Percentiles rank a stretch among this genome's conserved stretches.
Evolutionary conservation across 2,113 vertebrate genomes (phyloP).

Genomic region (Solenodon paradoxus): DNA sequence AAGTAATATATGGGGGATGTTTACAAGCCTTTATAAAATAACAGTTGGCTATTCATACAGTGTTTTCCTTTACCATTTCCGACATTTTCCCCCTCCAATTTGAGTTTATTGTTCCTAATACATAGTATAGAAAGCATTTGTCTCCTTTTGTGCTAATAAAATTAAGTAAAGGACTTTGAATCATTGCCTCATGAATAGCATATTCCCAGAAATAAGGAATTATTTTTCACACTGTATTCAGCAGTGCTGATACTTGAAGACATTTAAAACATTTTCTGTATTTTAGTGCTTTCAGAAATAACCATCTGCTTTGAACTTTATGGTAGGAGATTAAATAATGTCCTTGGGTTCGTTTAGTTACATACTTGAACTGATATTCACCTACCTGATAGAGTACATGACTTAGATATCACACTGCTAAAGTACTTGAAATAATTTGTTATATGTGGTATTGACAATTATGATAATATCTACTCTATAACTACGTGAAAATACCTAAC

Average conservation of each 20-base stretch:
- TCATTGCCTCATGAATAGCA: neutral
- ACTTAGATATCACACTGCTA: neutral
- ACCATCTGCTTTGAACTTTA: neutral
- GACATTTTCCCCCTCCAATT: no score
- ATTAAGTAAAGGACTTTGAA: neutral
- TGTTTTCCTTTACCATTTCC: neutral
- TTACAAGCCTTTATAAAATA: slow-evolving; percentile 14
- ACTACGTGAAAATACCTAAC: neutral
- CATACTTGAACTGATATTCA: neutral
- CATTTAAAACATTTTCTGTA: neutral
- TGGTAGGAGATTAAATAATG: neutral
- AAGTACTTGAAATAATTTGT: neutral
- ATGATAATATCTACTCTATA: neutral
- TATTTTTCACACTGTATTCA: neutral
- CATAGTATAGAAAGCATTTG: neutral
- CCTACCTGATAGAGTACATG: neutral
- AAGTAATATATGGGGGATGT: neutral
- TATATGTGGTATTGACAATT: neutral
- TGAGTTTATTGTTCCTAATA: no score
- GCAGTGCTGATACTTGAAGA: neutral
- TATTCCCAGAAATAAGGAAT: neutral
- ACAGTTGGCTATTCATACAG: neutral
- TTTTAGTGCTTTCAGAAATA: slow-evolving; percentile 16
- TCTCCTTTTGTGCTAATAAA: neutral
- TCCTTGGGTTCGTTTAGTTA: neutral